Evolutionary conservation across 2,113 vertebrate genomes (phyloP).

Genomic region (Gymnocephalus cernua): DNA sequence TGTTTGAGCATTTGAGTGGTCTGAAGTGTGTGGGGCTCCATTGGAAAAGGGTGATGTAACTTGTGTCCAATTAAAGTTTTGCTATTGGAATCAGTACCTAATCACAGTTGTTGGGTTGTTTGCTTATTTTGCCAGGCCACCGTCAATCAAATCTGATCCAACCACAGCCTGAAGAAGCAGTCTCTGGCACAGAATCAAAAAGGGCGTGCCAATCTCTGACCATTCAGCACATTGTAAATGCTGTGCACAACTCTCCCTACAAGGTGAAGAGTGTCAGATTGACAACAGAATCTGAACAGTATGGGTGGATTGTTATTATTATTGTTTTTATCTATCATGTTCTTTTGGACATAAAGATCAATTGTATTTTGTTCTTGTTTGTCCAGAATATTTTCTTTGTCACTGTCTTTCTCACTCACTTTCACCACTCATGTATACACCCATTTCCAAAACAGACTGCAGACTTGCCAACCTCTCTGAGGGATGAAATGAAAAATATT

Average conservation of each 20-base stretch:
- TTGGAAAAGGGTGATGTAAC: background rate
- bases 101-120: background rate
- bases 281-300: constrained; percentile 25
- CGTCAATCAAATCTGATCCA: background rate
- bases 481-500: constrained; percentile 43
- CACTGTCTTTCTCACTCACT: background rate
- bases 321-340: background rate
- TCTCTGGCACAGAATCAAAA: constrained; percentile 27
- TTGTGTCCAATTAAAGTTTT: background rate
- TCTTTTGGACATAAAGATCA: constrained; percentile 14
- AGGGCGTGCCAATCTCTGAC: constrained; percentile 6
- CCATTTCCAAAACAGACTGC: constrained; percentile 3
- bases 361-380: background rate
- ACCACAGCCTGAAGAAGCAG: background rate
- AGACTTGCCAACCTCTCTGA: constrained; percentile 15
- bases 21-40: background rate
- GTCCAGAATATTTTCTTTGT: background rate
- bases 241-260: constrained; percentile 7
- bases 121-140: background rate
- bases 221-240: constrained; percentile 6
- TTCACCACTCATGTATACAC: constrained; percentile 12
- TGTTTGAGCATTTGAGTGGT: background rate
- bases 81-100: background rate
- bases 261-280: constrained; percentile 25
- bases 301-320: background rate